Conservation (phyloP, 2,797 vertebrate species). For the Notoglanidium macrostoma region DNA sequence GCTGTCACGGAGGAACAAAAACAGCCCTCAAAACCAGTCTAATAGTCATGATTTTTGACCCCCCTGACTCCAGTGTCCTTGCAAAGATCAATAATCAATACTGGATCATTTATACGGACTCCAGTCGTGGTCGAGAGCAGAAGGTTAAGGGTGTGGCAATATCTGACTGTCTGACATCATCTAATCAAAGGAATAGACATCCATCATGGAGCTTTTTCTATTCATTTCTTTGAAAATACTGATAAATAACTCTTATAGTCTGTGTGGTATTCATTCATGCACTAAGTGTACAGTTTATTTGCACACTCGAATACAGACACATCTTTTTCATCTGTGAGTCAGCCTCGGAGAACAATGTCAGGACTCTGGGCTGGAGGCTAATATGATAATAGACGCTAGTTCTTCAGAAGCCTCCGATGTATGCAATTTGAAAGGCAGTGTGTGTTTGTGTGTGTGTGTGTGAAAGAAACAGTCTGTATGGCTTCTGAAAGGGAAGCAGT, state of each 20-base stretch:
- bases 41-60: not conserved
- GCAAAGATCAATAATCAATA: constrained; percentile 37
- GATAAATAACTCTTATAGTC: not conserved
- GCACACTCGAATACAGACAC: not conserved
- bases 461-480: constrained; percentile 5
- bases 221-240: not conserved
- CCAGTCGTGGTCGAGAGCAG: not conserved
- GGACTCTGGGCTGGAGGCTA: not conserved
- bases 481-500: constrained; percentile 27
- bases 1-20: not conserved
- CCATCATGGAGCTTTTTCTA: not conserved
- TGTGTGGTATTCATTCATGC: not conserved
- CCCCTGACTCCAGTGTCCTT: constrained; percentile 19
- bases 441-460: constrained; percentile 24
- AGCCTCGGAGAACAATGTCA: not conserved
- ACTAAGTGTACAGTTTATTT: not conserved
- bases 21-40: not conserved
- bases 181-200: not conserved
- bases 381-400: not conserved
- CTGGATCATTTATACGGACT: not conserved
- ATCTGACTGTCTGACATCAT: not conserved
- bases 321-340: constrained; percentile 13
- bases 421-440: constrained; percentile 3
- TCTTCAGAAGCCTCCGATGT: not conserved
- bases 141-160: constrained; percentile 13